Evolutionary conservation across 2,888 invertebrate genomes (phyloP), one percentile per base, ranked within the genome.

Genomic region (Cosmia trapezina): DNA sequence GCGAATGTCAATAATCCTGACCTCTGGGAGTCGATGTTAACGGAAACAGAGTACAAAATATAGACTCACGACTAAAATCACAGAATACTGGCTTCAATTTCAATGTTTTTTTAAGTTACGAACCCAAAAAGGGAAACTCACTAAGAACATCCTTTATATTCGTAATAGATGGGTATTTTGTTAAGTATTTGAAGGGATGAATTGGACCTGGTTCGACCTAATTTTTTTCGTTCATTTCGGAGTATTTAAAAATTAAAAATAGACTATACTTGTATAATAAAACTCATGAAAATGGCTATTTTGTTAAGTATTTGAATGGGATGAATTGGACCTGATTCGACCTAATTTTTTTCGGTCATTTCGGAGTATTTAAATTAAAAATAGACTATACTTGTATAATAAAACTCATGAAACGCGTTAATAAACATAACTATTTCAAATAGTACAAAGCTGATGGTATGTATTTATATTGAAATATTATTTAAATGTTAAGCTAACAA

Each of bases 1-100:
- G 67, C n/a, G 28, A 70, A 65, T 61, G 81, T 86, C 86, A 86
- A 86, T 83, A 84, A 76, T 68, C 56, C 62, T 77, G 73, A 85
- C 83, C 76, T 76, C 61, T 69, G 59, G 70, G 65, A 73, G 56
- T 11, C 64, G 49, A 66, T 76, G 62, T 75, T 70, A 56, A 66
- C 45, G 61, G 70, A 74, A 80, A 71, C 71, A 75, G 33, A 66
- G 63, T 76, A 65, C 70, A 73, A 72, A 28, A 28, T 28, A 80
- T 76, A 75, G 51, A 70, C 19, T 54, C 45, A 56, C 22, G 59
- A 37, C 28, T 64, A 67, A 54, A 57, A 56, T 72, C 53, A 63
- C 53, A 47, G 49, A 74, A 63, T 73, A 57, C 74, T 57, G 56
- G 59, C 54, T 66, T 68, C 68, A 68, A 70, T 68, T 70, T 66